phyloP scores from a whole-genome alignment of 2,888 invertebrate species.

The Drosophila pseudotalamancana region DNA sequence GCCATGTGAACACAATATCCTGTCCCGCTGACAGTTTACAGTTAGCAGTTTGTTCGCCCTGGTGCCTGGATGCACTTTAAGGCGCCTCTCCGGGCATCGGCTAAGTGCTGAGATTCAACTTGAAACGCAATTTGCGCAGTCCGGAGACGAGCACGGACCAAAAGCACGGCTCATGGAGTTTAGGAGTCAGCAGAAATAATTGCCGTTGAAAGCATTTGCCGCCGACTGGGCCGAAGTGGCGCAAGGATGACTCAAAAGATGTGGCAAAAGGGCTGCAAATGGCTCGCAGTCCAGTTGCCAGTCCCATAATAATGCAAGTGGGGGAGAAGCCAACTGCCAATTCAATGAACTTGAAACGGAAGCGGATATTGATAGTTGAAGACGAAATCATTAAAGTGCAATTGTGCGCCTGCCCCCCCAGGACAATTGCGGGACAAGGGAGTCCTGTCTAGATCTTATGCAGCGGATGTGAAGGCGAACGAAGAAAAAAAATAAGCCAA shows the following conservation, averaged over 20 bases:
- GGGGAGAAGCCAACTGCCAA: conserved; percentile 39
- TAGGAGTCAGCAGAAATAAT: conserved; percentile 67
- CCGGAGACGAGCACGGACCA: conserved; percentile 17
- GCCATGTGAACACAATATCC: conserved; percentile 73
- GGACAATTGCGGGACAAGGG: conserved; percentile 13
- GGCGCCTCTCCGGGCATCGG: conserved; percentile 32
- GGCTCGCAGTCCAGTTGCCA: conserved; percentile 13
- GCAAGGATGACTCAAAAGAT: conserved; percentile 39
- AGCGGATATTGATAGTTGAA: conserved; percentile 82
- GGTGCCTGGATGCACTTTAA: conserved; percentile 57
- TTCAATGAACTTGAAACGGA: conserved; percentile 78
- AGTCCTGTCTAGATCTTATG: conserved; percentile 3
- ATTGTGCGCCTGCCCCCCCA: conserved; percentile 50
- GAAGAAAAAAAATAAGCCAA: conserved; percentile 9
- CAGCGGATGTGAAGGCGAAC: conserved; percentile 22
- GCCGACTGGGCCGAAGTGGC: conserved; percentile 41
- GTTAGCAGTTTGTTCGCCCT: conserved; percentile 51
- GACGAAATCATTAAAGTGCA: conserved; percentile 79
- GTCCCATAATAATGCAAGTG: conserved; percentile 17
- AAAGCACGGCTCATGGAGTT: conserved; percentile 12
- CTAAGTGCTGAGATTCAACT: conserved; percentile 68
- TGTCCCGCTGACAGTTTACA: conserved; percentile 54
- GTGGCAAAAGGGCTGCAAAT: conserved; percentile 44
- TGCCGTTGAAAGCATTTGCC: conserved; percentile 77
- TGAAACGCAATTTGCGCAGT: conserved; percentile 71